Evolutionary conservation across 2,797 vertebrate genomes (phyloP), one percentile per base, ranked within the genome.

Genomic region (Manis javanica): DNA sequence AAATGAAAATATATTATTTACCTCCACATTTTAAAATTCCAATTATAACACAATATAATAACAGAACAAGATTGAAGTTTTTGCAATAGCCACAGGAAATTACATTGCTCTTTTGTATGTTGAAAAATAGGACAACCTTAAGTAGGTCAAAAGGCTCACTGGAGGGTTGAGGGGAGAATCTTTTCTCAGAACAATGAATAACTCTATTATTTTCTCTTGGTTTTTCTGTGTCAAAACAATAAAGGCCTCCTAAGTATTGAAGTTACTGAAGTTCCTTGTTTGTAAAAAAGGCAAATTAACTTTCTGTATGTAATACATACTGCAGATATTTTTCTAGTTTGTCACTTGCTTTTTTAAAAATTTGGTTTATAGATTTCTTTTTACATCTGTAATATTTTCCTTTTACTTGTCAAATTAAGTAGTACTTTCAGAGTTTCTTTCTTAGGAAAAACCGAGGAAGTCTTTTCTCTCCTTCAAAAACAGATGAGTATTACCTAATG

Each of bases 91-190:
- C 61, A 71, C 49, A 85, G 66, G 87, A 98, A 94, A 91, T 0
- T 88, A 89, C 59, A 69, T 72, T 96, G 92, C 95, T 97, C 53
- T 96, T 98, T 92, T 97, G 34, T 93, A 97, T 96, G 94, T 87
- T 96, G 96, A 98, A 98, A 99, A 99, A 98, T 98, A 99, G 98
- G 99, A 98, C 98, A 99, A 84, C 97, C 26, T 53, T 96, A 99
- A 99, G 98, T 99, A 99, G 99, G 98, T 96, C 99, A 99, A 94
- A 97, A 98, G 96, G 87, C 96, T 98, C 98, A 91, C 91, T 57
- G 94, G 91, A 94, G 37, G 84, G 34, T 24, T 21, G 34, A 49
- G 29, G 53, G 12, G 49, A 49, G 66, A 92, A 26, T 29, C 71
- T 55, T 4, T 57, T 57, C 68, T 69, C n/a, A 78, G 19, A 29